Conservation (phyloP, 2,797 vertebrate genomes). For the Hoplostethus mediterraneus region DNA sequence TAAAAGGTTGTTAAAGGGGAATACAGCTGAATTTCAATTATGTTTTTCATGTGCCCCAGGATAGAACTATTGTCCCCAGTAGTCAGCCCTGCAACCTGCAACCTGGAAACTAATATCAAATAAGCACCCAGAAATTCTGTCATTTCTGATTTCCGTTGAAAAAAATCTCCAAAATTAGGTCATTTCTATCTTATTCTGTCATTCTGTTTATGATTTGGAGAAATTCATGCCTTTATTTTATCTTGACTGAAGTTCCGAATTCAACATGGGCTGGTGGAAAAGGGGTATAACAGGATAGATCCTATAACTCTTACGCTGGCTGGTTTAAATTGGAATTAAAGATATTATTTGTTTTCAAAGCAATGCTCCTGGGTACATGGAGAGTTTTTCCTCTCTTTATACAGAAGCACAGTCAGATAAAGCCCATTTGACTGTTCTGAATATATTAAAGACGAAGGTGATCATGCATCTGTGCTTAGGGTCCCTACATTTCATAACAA, state of each 20-base stretch:
- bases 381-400: slow-evolving; percentile 29
- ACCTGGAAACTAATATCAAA: slow-evolving; percentile 53
- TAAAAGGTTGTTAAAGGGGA: slow-evolving; percentile 70
- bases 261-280: no score
- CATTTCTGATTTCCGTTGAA: slow-evolving; percentile 31
- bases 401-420: slow-evolving; percentile 6
- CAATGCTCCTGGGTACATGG: slow-evolving; percentile 42
- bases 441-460: slow-evolving; percentile 46
- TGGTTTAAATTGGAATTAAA: slow-evolving; percentile 38
- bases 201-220: slow-evolving; percentile 21
- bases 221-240: slow-evolving; percentile 19
- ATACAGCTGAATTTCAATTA: slow-evolving; percentile 63
- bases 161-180: slow-evolving; percentile 1
- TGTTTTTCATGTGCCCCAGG: slow-evolving; percentile 71
- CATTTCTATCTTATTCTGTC: slow-evolving; percentile 30
- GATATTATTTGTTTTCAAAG: slow-evolving; percentile 29
- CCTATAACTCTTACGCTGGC: slow-evolving; percentile 22
- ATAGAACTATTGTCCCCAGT: slow-evolving; percentile 60
- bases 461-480: slow-evolving; percentile 5
- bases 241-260: slow-evolving; percentile 6
- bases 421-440: slow-evolving; percentile 26
- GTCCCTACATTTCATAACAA: slow-evolving; percentile 36
- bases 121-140: slow-evolving; percentile 29
- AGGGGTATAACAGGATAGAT: slow-evolving; percentile 1
- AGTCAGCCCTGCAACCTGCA: slow-evolving; percentile 44